These are phyloP conservation scores for Clivina fossor DNA, from an alignment of 2,888 invertebrate species.

Conservation along the genomic window DNA sequence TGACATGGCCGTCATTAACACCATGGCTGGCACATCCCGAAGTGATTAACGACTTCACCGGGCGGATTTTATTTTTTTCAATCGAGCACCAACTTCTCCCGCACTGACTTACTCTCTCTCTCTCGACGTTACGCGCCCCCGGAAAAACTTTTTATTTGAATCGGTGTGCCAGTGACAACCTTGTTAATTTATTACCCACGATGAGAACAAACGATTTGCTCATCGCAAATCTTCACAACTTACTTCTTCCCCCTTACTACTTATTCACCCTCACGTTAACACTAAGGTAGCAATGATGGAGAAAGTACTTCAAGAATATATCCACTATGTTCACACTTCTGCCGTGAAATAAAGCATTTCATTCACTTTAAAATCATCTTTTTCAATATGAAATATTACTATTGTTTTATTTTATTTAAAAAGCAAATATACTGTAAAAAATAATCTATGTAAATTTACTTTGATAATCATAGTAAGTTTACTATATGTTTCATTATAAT, in stretches of 20 bases:
- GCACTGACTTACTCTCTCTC: slow-evolving; percentile 22
- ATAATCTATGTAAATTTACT: neutral
- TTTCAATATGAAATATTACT: no score
- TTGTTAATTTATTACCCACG: slow-evolving; percentile 28
- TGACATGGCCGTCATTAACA: slow-evolving; percentile 22
- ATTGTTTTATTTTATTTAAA: no score
- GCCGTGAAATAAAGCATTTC: no score
- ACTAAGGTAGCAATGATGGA: neutral
- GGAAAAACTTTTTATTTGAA: slow-evolving; percentile 25
- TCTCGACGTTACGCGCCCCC: no score
- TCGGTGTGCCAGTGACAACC: slow-evolving; percentile 19
- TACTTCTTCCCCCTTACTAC: neutral
- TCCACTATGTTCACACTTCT: no score
- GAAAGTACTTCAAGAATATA: no score
- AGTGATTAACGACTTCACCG: slow-evolving; percentile 27
- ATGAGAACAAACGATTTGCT: slow-evolving; percentile 21
- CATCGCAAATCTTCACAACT: neutral
- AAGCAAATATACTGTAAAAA: no score
- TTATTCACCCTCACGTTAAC: neutral
- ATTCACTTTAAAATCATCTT: no score
- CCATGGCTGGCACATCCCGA: slow-evolving; percentile 13
- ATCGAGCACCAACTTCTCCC: slow-evolving; percentile 17
- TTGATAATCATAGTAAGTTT: slow-evolving; percentile 8
- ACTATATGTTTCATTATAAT: slow-evolving; percentile 7
- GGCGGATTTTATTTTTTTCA: slow-evolving; percentile 23